These are phyloP conservation scores for Rhorus exstirpatorius DNA, from an alignment of 2,888 invertebrate genomes.

Conservation along the genomic window DNA sequence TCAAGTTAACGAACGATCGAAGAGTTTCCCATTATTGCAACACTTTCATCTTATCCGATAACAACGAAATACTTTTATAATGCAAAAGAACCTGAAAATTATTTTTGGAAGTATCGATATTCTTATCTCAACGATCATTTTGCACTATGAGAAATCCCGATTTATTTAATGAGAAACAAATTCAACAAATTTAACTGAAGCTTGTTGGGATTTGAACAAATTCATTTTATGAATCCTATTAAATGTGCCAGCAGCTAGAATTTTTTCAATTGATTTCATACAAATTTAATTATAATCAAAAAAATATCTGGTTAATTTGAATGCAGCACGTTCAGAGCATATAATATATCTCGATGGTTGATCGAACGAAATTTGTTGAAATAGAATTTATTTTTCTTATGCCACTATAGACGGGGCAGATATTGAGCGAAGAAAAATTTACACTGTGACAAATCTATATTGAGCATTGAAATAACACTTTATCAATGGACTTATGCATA, in stretches of 20 bases:
- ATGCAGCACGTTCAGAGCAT: too few relatives aligned
- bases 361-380: neutral
- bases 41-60: neutral
- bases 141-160: neutral
- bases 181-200: too few relatives aligned
- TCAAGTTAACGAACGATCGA: neutral
- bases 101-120: neutral
- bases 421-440: neutral
- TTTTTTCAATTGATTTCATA: neutral
- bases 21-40: neutral
- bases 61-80: neutral
- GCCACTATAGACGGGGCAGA: too few relatives aligned
- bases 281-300: neutral
- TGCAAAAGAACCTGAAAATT: neutral
- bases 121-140: neutral
- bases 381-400: neutral
- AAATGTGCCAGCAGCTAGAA: neutral
- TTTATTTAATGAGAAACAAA: neutral
- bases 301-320: too few relatives aligned
- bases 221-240: neutral
- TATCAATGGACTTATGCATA: constrained; percentile 25
- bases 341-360: neutral
- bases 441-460: constrained; percentile 19
- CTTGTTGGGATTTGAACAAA: too few relatives aligned
- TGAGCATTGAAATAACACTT: constrained; percentile 19